Base-by-base conservation (phyloP, 2,113 vertebrate species). In the Nanorana parkeri region DNA sequence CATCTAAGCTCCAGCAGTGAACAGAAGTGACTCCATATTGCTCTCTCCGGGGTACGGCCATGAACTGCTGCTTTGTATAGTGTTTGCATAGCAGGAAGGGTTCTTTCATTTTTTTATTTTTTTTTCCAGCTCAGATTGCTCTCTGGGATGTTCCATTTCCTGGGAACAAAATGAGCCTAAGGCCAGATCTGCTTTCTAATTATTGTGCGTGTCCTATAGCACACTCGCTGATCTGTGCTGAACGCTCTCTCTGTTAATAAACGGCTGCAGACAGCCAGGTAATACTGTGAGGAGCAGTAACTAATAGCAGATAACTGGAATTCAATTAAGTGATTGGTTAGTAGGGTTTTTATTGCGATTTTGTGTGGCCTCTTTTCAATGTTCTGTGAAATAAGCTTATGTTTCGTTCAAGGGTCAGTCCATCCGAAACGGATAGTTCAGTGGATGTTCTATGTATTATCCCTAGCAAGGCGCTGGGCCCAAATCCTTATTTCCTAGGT, bases 51-150 rank as follows among this genome's bases (percentile, higher is more conserved):
- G 74, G 74, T 17, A n/a, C 32, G 26, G 56, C 17, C 74, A 26
- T 63, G 58, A 76, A 64, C 21, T 63, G 17, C 60, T 63, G 74
- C 36, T 41, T 76, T 77, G 20, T 75, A 75, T 75, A 47, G 72
- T 80, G 55, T 80, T 69, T 69, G 78, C 55, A 69, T 17, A 67
- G 67, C 20, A 79, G 64, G 68, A 58, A 56, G 55, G n/a, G 17
- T 68, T 58, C 55, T 61, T 69, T 61, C 16, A 60, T 26, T 68
- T 16, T 60, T 21, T 26, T 68, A 8, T 60, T 21, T 80, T 69
- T 55, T 55, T 36, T 3, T 36, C 8, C 32, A 5, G 56, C 29
- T 69, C 24, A 17, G 54, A 80, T 47, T 68, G 66, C 28, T 61
- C 54, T 21, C 24, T 24, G 54, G 54, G 28, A 28, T 60, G 19